Evolutionary conservation across 2,797 vertebrate species (phyloP), one percentile per base, ranked within the genome.

Genomic region (Dermochelys coriacea): DNA sequence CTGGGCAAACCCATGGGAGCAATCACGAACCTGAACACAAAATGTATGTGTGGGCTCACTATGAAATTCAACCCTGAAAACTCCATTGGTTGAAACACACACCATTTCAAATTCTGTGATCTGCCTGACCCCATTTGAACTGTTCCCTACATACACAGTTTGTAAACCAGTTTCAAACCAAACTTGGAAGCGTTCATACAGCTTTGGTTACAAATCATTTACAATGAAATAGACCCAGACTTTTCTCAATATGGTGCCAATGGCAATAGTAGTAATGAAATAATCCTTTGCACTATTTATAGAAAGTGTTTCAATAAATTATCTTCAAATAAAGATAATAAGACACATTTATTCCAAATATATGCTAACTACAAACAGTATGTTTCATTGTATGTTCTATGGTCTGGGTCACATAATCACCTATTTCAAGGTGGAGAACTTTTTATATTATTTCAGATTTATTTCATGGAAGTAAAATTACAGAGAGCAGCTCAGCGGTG

Each of bases 1-100:
- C 91, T 81, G 68, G 86, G 84, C 96, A 95, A 96, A 96, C 94
- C 10, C 68, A 41, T 41, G 68, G 68, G 37, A 71, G 19, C 11
- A 4, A 64, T 68, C 29, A 55, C 78, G 88, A 95, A 87, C 82
- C 83, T 93, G 85, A 93, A 92, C 86, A 95, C 49, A 87, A 93
- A 92, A 5, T 47, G 64, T 14, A 59, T 45, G 37, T 93, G 93
- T 94, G 77, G 77, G 51, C 51, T 52, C 12, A 52, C 14, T 34
- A 37, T 87, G 87, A 96, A 95, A 85, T 59, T 64, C 82, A 92
- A 21, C 55, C 80, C 86, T 21, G 45, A 80, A 93, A 88, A 37
- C 71, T 71, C 68, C 23, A 23, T 31, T 52, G 89, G 81, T 45
- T 54, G 49, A 80, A 77, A 82, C 81, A 23, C 57, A 95, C 81